phyloP scores from a whole-genome alignment of 2,113 vertebrate species.

The Sceloporus undulatus region DNA sequence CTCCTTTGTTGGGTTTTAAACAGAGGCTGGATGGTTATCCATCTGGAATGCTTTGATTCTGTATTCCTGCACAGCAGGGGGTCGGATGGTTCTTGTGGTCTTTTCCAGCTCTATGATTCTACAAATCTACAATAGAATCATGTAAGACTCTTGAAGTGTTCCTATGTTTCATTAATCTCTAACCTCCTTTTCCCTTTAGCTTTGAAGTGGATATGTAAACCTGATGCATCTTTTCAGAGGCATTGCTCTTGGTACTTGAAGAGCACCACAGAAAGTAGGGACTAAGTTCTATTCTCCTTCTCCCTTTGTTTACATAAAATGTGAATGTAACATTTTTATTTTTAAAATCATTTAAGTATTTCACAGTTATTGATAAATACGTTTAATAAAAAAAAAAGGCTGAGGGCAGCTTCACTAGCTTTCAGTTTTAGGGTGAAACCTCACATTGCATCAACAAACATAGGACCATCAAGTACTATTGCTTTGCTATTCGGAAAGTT shows the following conservation, averaged over 20 bases:
- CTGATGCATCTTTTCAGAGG: slow-evolving; percentile 26
- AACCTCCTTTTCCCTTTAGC: slow-evolving; percentile 47
- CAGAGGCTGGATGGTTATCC: too few species aligned
- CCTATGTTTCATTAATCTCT: slow-evolving; percentile 29
- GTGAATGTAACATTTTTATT: not conserved
- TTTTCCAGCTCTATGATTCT: too few species aligned
- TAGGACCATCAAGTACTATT: too few species aligned
- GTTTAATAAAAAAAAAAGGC: not conserved
- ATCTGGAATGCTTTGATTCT: too few species aligned
- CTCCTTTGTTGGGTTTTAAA: too few species aligned
- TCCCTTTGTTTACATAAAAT: not conserved
- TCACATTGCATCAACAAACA: not conserved
- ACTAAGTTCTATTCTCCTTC: not conserved
- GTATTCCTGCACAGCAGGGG: too few species aligned
- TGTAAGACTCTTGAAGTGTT: slow-evolving; percentile 14
- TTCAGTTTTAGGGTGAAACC: not conserved
- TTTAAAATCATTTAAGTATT: not conserved
- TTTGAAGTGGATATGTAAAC: slow-evolving; percentile 41
- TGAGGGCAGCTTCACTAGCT: not conserved
- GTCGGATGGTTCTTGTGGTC: too few species aligned
- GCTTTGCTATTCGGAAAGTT: too few species aligned
- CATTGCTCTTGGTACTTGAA: slow-evolving; percentile 45
- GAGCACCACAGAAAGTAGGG: slow-evolving; percentile 5
- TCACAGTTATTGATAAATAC: not conserved
- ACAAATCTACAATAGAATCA: not conserved